Conservation (phyloP, 2,113 vertebrate genomes). For the Alosa alosa region DNA sequence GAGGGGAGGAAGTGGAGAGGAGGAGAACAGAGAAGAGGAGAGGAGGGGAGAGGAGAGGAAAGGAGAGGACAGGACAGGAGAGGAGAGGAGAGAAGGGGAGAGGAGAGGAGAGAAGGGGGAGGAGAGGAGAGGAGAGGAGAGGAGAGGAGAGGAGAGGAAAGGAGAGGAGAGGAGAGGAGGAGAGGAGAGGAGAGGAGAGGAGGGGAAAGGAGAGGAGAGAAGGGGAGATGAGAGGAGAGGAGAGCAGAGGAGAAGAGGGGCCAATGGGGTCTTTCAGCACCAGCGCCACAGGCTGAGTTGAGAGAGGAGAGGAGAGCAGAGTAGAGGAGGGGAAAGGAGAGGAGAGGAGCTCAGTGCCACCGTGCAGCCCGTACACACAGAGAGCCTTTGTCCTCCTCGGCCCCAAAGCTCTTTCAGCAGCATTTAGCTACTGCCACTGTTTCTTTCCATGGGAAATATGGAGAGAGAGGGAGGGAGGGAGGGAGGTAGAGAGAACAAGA, state of each 20-base stretch:
- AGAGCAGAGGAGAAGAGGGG: conserved; percentile 15
- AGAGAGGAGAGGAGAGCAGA: conserved; percentile 35
- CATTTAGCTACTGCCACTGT: conserved; percentile 35
- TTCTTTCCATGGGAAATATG: conserved; percentile 47
- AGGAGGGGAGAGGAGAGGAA: conserved; percentile 3
- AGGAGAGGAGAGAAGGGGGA: too few relatives aligned
- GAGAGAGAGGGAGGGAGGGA: conserved; percentile 48
- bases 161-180: too few relatives aligned
- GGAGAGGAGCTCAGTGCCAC: too few relatives aligned
- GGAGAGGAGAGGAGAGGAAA: too few relatives aligned
- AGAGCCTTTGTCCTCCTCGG: conserved; percentile 73
- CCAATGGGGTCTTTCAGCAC: conserved; percentile 53
- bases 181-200: too few relatives aligned
- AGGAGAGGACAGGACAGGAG: too few relatives aligned
- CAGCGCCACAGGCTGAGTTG: conserved; percentile 63
- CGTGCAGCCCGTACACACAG: conserved; percentile 58
- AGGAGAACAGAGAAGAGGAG: conserved; percentile 49
- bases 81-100: too few relatives aligned
- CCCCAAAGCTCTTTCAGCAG: conserved; percentile 75
- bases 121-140: too few relatives aligned
- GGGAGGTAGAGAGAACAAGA: conserved; percentile 22
- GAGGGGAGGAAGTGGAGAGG: conserved; percentile 38
- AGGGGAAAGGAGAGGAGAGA: too few relatives aligned
- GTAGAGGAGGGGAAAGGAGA: conserved; percentile 35
- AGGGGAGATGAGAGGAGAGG: background rate